Base-by-base conservation (phyloP, 2,888 invertebrate genomes). In the Trachelus troglodyta region DNA sequence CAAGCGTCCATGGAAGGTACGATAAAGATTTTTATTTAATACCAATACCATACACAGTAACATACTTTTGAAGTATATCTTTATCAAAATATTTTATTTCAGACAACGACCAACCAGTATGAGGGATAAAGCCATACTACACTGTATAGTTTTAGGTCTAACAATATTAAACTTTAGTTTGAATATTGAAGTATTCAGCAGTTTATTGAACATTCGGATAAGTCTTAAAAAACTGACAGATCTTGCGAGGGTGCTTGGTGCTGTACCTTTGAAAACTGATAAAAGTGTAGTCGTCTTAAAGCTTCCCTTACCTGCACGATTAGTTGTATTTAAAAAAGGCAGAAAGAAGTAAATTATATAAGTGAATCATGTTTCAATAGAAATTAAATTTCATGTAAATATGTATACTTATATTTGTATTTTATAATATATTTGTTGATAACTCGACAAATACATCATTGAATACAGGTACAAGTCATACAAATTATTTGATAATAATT, bases 121-220 rank as follows among this genome's bases (percentile, higher is more conserved):
- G 79, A 87, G 82, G 77, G 90, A 91, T 69, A 91, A 90, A 84
- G 90, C 86, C 68, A 80, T 90, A 34, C 79, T 89, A 12, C 89
- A 91, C 68, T 89, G 89, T 37, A 84, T 91, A 74, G 86, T 91
- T 73, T 76, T 91, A 33, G 86, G 83, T 23, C 40, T 91, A 12
- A 85, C 85, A 23, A 81, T 89, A 78, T 85, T 81, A 30, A 85
- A 90, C 76, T 91, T 83, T 74, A 79, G 75, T 11, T 79, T 91
- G 6, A 85, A 91, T 76, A 73, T 90, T 34, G 90, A 91, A 79
- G 69, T 84, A 9, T 90, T 91, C 75, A 83, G 86, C 3, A 79
- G 86, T 56, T 79, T 90, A 12, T 33, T 73, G 12, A 83, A 69
- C 9, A 76, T 77, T 31, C 85, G 87, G n/a, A 79, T 85, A 0